These are phyloP conservation scores for Aphelinus atriplicis DNA, from an alignment of 1,140 invertebrate genomes.

Conservation along the genomic window DNA sequence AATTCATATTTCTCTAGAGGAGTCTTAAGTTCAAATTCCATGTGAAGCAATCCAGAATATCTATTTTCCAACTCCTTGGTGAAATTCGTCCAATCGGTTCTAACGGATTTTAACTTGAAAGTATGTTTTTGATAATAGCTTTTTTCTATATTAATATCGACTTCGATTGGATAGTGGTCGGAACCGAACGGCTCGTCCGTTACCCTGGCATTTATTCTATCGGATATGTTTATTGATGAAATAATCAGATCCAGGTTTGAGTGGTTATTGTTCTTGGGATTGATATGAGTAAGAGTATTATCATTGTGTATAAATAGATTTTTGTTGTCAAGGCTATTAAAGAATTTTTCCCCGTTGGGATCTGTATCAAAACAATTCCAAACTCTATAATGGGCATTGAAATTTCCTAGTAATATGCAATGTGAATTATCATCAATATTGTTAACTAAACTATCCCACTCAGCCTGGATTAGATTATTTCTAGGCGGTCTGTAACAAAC, in stretches of 20 bases:
- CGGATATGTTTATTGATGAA: constrained; percentile 39
- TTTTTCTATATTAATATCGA: constrained; percentile 41
- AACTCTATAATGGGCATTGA: not conserved
- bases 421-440: not conserved
- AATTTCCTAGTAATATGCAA: not conserved
- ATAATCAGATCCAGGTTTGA: constrained; percentile 35
- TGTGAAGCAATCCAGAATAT: not conserved
- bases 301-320: not conserved
- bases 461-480: not conserved
- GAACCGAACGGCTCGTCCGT: constrained; percentile 49
- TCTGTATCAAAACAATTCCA: not conserved
- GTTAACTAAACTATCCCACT: constrained; percentile 1
- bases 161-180: constrained; percentile 51
- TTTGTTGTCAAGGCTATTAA: not conserved
- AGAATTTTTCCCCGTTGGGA: not conserved
- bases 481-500: constrained; percentile 12
- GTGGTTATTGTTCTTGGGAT: not conserved
- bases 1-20: constrained; percentile 16
- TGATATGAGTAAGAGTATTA: not conserved
- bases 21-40: not conserved
- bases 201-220: constrained; percentile 46
- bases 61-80: not conserved
- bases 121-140: constrained; percentile 25
- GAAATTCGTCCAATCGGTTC: constrained; percentile 19
- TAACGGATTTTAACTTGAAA: constrained; percentile 30